Percentiles rank a stretch among this genome's conserved stretches.
These are phyloP conservation scores for Grantiella picta DNA, from an alignment of 2,113 vertebrate species.

Conservation along the genomic window DNA sequence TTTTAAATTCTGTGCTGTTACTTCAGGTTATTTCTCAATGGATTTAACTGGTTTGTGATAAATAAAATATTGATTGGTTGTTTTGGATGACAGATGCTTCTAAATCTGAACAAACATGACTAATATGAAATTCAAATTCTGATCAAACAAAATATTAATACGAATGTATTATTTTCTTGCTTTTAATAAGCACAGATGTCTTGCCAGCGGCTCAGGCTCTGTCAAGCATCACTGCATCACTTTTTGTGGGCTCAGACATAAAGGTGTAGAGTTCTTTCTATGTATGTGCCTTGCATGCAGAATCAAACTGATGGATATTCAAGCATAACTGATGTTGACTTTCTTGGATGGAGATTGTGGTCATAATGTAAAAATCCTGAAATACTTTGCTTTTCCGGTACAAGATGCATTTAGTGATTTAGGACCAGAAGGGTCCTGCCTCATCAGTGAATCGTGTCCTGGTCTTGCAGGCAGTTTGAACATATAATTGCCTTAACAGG, in stretches of 20 bases:
- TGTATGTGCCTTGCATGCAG: neutral
- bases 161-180: conserved; percentile 44
- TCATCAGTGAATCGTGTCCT: neutral
- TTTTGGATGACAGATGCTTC: neutral
- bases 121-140: conserved; percentile 63
- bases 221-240: conserved; percentile 7
- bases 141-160: conserved; percentile 59
- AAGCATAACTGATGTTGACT: neutral
- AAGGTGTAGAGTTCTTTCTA: neutral
- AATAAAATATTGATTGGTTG: conserved; percentile 28
- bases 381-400: neutral
- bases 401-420: neutral
- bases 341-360: neutral
- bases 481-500: neutral
- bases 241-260: neutral
- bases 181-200: conserved; percentile 47
- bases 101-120: conserved; percentile 23
- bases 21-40: neutral
- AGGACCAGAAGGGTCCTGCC: neutral
- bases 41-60: conserved; percentile 15
- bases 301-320: neutral
- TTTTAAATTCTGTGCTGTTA: neutral
- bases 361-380: neutral
- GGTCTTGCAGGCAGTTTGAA: neutral
- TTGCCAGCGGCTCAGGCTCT: neutral